Conservation (phyloP, 1,140 invertebrate genomes). For the Bursaphelenchus mucronatus region DNA sequence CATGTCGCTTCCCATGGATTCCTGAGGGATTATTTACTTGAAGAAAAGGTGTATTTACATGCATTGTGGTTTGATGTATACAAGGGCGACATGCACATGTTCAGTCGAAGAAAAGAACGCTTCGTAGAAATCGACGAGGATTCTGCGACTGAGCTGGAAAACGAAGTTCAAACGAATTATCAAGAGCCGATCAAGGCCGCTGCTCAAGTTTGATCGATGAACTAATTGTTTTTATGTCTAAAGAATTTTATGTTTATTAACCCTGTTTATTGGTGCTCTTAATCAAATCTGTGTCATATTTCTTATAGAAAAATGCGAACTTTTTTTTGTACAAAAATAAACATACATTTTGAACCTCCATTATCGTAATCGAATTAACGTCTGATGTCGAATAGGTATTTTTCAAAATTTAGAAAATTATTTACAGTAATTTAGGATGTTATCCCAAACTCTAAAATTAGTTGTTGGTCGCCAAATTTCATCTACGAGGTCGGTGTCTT, state of each 20-base stretch:
- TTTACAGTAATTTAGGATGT: not conserved
- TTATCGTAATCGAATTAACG: not conserved
- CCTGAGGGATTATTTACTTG: constrained; percentile 75
- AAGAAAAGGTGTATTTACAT: constrained; percentile 78
- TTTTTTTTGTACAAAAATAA: not conserved
- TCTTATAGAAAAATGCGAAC: too few relatives aligned
- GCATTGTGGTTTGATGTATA: constrained; percentile 96
- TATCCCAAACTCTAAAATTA: not conserved
- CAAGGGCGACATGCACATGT: constrained; percentile 75
- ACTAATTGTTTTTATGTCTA: too few relatives aligned
- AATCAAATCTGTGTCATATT: too few relatives aligned
- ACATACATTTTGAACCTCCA: not conserved
- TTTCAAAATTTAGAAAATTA: not conserved
- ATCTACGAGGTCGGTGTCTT: not conserved
- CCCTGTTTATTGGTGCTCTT: too few relatives aligned
- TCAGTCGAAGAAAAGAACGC: constrained; percentile 34
- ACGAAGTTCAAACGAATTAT: constrained; percentile 29
- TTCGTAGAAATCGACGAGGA: constrained; percentile 45
- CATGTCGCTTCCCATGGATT: constrained; percentile 91
- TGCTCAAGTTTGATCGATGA: not conserved
- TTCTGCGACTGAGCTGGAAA: constrained; percentile 22
- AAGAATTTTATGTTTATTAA: too few relatives aligned
- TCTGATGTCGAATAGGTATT: not conserved
- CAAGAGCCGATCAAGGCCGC: constrained; percentile 13
- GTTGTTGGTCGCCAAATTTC: constrained; percentile 13